phyloP scores from a whole-genome alignment of 2,113 vertebrate species.

The Notothenia coriiceps region DNA sequence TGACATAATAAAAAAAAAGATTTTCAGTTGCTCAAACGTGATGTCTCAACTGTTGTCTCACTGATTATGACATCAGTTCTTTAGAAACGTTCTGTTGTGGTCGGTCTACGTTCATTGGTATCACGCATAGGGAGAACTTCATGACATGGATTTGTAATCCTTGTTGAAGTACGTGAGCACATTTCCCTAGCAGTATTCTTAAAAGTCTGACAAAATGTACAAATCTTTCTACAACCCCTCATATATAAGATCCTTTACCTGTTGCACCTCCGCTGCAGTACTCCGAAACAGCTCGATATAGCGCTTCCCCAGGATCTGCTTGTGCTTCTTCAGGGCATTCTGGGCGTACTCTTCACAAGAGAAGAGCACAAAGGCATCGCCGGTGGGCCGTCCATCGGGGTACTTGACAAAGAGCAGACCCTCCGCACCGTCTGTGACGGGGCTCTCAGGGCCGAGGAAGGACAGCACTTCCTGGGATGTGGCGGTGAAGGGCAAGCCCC shows the following conservation, averaged over 20 bases:
- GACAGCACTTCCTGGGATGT: constrained; percentile 91
- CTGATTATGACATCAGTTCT: constrained; percentile 30
- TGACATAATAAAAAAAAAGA: neutral
- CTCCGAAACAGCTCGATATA: constrained; percentile 98
- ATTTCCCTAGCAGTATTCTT: too few relatives aligned
- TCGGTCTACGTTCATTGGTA: neutral
- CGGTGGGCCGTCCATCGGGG: constrained; percentile 94
- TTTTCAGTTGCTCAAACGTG: neutral
- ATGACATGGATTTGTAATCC: too few relatives aligned
- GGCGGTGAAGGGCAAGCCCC: constrained; percentile 94
- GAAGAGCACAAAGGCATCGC: constrained; percentile 96
- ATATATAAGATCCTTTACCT: constrained; percentile 81
- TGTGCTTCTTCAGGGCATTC: constrained; percentile 95
- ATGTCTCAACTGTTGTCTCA: neutral
- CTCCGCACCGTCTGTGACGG: constrained; percentile 90
- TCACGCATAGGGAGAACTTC: neutral
- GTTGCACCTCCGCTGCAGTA: constrained; percentile 96
- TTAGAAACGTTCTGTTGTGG: neutral
- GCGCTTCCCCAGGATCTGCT: constrained; percentile 95
- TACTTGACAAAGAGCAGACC: constrained; percentile 97
- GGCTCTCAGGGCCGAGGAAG: constrained; percentile 92
- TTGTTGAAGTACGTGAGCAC: too few relatives aligned
- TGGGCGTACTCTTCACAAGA: constrained; percentile 97
- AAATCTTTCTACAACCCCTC: too few relatives aligned
- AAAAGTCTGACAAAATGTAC: too few relatives aligned